Base-by-base conservation (phyloP, 1,140 invertebrate species). In the Drosophila kikkawai region DNA sequence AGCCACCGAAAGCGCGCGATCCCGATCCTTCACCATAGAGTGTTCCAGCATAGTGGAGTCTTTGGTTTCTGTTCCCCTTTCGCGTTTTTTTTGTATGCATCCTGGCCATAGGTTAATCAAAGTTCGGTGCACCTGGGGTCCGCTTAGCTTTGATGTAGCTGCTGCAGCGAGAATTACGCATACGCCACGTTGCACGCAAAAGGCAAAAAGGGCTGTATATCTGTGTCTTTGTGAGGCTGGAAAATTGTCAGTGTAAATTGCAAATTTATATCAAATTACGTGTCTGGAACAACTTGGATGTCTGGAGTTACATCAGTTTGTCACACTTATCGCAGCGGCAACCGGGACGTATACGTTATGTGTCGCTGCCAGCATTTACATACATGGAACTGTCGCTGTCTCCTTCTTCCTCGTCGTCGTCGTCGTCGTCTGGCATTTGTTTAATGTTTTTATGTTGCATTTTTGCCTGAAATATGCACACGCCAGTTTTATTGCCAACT, bases 401-500 rank as follows among this genome's bases (percentile, higher is more conserved):
- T 29, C 22, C 45, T 48, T 9, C 8, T 22, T 51, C 44, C 29
- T 41, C 26, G 13, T 34, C 34, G 26, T 66, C 56, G 26, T 66
- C 56, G 22, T 64, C 61, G 50, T 71, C 65, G 78, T 80, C 77
- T 84, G 80, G 79, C 85, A 85, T 90, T 88, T 90, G 81, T 85
- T 84, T 84, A 90, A 84, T 88, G 81, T 80, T 88, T 85, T 88
- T 82, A 74, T 81, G 74, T 70, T 88, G 81, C 74, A 90, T 73
- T 85, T 74, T 90, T 78, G 48, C 84, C 60, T 87, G 77, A 87
- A 88, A 87, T 88, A 80, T 86, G 84, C 83, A 73, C 75, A 78
- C 85, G 65, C 80, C 60, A 86, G 64, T 88, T 86, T 86, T 86
- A 88, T 86, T 86, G 84, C 83, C 76, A 83, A 37, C 36, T 58